Evolutionary conservation across 2,888 invertebrate species (phyloP).

Genomic region (Sturmia bella): DNA sequence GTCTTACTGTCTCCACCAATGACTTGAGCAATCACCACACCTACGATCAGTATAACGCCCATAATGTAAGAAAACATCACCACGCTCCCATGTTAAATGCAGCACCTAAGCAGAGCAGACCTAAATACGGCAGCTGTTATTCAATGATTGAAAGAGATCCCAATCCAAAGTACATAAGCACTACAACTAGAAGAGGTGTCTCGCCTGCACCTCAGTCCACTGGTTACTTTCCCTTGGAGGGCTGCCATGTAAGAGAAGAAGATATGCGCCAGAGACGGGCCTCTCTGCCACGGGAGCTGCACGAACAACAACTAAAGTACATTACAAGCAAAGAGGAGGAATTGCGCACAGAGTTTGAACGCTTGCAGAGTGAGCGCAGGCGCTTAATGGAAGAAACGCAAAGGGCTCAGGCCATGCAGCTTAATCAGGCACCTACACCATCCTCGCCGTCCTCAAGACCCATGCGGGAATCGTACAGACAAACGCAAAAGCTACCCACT

Average conservation of each 20-base stretch:
- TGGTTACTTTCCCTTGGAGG: constrained; percentile 59
- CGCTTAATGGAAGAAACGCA: constrained; percentile 79
- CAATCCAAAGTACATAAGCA: constrained; percentile 79
- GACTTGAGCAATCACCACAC: constrained; percentile 74
- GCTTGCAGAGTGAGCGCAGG: constrained; percentile 84
- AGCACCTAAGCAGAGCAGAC: constrained; percentile 74
- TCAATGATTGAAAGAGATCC: constrained; percentile 81
- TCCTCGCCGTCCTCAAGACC: constrained; percentile 57
- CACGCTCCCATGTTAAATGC: constrained; percentile 77
- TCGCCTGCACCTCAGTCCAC: constrained; percentile 73
- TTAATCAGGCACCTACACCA: constrained; percentile 31
- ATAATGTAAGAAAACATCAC: constrained; percentile 75
- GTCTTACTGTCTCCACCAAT: constrained; percentile 78
- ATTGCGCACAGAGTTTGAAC: constrained; percentile 85
- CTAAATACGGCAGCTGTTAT: constrained; percentile 78
- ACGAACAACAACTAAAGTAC: constrained; percentile 84
- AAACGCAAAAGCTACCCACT: constrained; percentile 80
- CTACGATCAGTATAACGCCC: constrained; percentile 77
- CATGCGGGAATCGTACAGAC: constrained; percentile 76
- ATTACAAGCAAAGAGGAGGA: constrained; percentile 87
- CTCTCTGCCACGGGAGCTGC: constrained; percentile 86
- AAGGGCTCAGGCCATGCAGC: constrained; percentile 71
- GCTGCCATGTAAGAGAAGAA: constrained; percentile 57
- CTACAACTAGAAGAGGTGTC: constrained; percentile 77
- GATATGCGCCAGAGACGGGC: constrained; percentile 78